Evolutionary conservation across 2,797 vertebrate genomes (phyloP), one percentile per base, ranked within the genome.

Genomic region (Eremophila alpestris): DNA sequence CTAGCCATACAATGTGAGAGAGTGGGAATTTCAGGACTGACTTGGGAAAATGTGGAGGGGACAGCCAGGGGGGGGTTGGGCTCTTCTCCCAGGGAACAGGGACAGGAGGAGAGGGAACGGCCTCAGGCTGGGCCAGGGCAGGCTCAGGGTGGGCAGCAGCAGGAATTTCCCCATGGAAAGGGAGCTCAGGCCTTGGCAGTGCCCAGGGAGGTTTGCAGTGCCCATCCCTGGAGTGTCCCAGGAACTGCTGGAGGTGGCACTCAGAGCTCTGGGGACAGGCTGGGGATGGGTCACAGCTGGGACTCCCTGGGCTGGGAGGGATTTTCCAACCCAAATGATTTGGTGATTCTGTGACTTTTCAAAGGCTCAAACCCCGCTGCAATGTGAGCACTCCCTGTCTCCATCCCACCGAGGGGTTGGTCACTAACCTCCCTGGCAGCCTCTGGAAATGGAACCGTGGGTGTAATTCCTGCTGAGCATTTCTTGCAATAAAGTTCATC

Each of bases 371-470:
- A 26, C 8, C 24, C 59, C 1, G 0, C 52, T 34, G 68, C 26
- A 59, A 59, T 26, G 8, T 8, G 60, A 80, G 77, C 41, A 3
- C 7, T 29, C 10, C n/a, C 16, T 17, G 40, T 20, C 29, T 32
- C 40, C 46, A 20, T 41, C 40, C 30, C 69, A 9, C 40, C 26
- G 0, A 10, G 30, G 34, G 49, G 60, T 11, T 46, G 54, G 41
- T 36, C 77, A 68, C 49, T 82, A 48, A 68, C 76, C 68, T 54
- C 49, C 60, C 68, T 40, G 60, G 45, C 84, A 34, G 68, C 85
- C 76, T 45, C 67, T 65, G 85, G 29, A 51, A 34, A 18, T 13
- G 0, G 4, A 52, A 7, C 54, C 0, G 0, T 5, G 1, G 0
- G 0, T 30, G 34, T 11, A 5, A 60, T 62, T 32, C 4, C 3